Evolutionary conservation across 2,113 vertebrate species (phyloP), one percentile per base, ranked within the genome.

Genomic region (Phocoena sinus): DNA sequence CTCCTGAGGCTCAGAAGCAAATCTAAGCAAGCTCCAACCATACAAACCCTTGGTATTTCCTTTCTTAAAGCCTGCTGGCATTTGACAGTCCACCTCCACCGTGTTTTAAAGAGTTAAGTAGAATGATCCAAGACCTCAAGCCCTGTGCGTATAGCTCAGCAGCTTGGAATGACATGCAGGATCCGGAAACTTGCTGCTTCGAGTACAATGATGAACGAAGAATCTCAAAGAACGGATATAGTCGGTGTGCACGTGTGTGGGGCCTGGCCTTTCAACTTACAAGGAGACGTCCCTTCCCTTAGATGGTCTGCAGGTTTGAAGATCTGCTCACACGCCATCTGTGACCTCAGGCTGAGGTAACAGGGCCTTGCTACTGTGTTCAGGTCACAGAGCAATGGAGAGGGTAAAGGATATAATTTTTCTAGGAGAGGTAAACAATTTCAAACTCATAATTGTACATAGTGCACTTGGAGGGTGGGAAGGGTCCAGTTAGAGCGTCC

Each of bases 1-100:
- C 13, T 47, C 20, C 56, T 58, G 71, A 95, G 28, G 58, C 44
- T 95, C 91, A 82, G 56, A 95, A 81, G 28, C 94, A 94, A 96
- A 82, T 38, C 71, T 67, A 92, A 90, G 58, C 44, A 73, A 94
- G 53, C 63, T 93, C 56, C 50, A 79, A 71, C 20, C 8, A 84
- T 3, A 17, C 17, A 6, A 71, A 73, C 33, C 47, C 33, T 56
- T 18, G 10, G 1, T 12, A 70, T 38, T 85, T 65, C 71, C 89
- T 94, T 56, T 65, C 47, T n/a, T 23, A 67, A 76, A 89, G 50
- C 6, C 74, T 58, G 26, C 50, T 47, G 25, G 77, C 71, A 21
- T 18, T 25, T 60, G 82, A 80, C 53, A 86, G 15, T 14, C 31
- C 8, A 28, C 47, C 36, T 44, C 36, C 23, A 44, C 28, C 5